Evolutionary conservation across 2,888 invertebrate genomes (phyloP).

Genomic region (Drosophila koepferae): DNA sequence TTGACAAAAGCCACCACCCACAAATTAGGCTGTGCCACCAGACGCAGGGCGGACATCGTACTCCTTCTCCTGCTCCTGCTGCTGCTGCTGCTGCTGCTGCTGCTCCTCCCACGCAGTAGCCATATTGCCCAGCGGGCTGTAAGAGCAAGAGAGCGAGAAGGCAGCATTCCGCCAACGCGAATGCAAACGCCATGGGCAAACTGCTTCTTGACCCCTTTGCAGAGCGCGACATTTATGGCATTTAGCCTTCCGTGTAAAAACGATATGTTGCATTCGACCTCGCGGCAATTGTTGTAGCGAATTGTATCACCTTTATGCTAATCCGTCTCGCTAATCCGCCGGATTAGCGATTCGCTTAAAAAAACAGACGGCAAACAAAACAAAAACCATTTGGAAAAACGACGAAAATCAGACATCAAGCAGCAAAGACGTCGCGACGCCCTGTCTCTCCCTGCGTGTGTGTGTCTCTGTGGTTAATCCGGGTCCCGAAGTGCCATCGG

Average conservation of each 20-base stretch:
- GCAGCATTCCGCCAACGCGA: conserved; percentile 23
- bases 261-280: conserved; percentile 55
- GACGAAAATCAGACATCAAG: conserved; percentile 54
- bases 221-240: conserved; percentile 48
- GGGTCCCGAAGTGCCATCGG: conserved; percentile 44
- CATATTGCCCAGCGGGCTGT: conserved; percentile 49
- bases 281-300: conserved; percentile 62
- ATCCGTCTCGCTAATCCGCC: conserved; percentile 71
- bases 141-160: conserved; percentile 21
- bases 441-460: neutral
- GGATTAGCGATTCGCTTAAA: conserved; percentile 74
- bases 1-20: conserved; percentile 77
- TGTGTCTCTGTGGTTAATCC: conserved; percentile 61
- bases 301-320: conserved; percentile 76
- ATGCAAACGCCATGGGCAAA: conserved; percentile 30
- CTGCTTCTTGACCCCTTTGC: conserved; percentile 71
- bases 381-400: conserved; percentile 62
- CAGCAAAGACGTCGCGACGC: conserved; percentile 39
- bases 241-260: conserved; percentile 68
- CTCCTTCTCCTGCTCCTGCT: conserved; percentile 1
- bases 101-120: conserved; percentile 30
- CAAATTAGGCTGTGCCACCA: conserved; percentile 72
- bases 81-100: conserved; percentile 1
- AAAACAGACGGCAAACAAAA: conserved; percentile 61
- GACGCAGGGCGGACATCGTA: conserved; percentile 26